Percentiles rank a stretch among this genome's conserved stretches.
Conservation (phyloP, 2,888 invertebrate species). For the Caenorhabditis sp. region DNA sequence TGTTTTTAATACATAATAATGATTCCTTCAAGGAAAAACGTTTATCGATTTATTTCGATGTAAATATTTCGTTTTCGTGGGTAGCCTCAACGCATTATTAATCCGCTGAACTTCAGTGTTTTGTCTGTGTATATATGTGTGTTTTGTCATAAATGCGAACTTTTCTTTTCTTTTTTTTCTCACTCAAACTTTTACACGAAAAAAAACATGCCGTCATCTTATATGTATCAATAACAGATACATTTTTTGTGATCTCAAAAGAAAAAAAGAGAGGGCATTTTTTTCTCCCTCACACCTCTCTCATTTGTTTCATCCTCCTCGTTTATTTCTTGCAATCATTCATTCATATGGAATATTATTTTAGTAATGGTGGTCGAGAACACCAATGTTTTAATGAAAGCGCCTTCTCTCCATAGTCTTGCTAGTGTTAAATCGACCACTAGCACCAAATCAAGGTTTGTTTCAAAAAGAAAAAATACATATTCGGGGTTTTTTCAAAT, state of each 20-base stretch:
- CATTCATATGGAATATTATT: not conserved
- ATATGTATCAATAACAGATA: not conserved
- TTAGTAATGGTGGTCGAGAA: not conserved
- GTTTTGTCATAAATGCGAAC: not conserved
- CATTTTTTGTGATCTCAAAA: not conserved
- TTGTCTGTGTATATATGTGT: not conserved
- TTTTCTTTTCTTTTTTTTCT: not conserved
- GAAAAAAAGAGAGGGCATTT: not conserved
- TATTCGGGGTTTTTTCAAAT: not conserved
- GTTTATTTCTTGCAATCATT: not conserved
- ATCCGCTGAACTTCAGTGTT: not conserved
- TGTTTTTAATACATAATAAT: too few species aligned
- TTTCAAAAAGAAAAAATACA: not conserved
- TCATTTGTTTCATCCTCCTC: not conserved
- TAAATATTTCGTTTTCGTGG: not conserved
- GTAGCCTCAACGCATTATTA: not conserved
- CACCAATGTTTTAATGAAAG: not conserved
- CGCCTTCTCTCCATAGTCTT: not conserved
- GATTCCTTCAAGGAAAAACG: too few species aligned
- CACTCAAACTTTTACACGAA: not conserved
- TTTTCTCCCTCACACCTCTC: not conserved
- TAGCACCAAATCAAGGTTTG: conserved; percentile 4
- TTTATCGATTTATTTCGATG: not conserved
- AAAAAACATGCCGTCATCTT: not conserved
- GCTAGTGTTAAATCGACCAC: conserved; percentile 2